Conservation (phyloP, 2,113 vertebrate genomes). For the Crotalus tigris region DNA sequence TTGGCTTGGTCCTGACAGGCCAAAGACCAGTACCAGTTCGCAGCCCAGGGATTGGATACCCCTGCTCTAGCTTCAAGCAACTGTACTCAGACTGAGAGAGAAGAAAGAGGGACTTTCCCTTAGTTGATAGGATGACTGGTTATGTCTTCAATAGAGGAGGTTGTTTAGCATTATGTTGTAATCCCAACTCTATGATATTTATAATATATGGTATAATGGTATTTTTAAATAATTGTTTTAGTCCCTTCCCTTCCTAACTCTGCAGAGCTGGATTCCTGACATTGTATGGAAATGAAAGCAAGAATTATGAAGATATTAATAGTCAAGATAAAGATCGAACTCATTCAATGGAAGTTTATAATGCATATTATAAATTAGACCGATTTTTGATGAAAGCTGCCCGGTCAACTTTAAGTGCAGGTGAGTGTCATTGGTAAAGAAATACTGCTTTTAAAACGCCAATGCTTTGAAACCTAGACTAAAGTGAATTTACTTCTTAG, state of each 20-base stretch:
- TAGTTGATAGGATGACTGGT: not conserved
- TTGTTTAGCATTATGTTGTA: not conserved
- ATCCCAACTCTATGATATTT: not conserved
- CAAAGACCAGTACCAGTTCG: not conserved
- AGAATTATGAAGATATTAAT: conserved; percentile 26
- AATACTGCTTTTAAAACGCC: too few species aligned
- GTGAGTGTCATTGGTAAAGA: conserved; percentile 39
- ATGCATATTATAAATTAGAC: conserved; percentile 75
- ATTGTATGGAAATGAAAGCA: conserved; percentile 72
- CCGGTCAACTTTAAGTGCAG: conserved; percentile 68
- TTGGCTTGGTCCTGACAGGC: not conserved
- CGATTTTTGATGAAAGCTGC: conserved; percentile 76
- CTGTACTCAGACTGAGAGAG: not conserved
- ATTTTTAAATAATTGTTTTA: not conserved
- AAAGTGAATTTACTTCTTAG: not conserved
- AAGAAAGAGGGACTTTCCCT: too few species aligned
- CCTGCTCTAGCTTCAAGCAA: not conserved
- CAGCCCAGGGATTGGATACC: not conserved
- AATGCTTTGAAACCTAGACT: not conserved
- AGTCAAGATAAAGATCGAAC: conserved; percentile 49
- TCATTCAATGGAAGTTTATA: conserved; percentile 68
- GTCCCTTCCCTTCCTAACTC: not conserved
- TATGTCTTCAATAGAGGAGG: not conserved
- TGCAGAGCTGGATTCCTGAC: conserved; percentile 80
- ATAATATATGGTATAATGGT: too few species aligned